A percentile compares a stretch with the other conserved stretches of the same genome.
Evolutionary conservation across 2,888 invertebrate genomes (phyloP).

Genomic region (Cheilosia pagana): DNA sequence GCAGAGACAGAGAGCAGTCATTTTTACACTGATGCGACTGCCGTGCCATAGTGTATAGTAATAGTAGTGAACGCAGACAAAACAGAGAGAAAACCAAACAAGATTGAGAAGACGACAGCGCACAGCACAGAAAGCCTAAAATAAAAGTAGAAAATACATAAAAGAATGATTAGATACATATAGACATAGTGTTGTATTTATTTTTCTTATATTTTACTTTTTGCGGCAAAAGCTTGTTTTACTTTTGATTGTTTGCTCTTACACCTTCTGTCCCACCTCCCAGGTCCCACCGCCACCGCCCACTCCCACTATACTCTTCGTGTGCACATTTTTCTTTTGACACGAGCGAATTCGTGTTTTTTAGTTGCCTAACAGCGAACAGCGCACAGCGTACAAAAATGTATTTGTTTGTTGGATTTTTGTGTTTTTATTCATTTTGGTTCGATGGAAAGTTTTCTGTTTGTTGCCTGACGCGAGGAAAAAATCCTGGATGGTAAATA

Average conservation of each 20-base stretch:
- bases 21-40: not conserved
- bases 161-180: not conserved
- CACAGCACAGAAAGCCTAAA: not conserved
- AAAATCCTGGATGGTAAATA: slow-evolving; percentile 20
- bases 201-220: slow-evolving; percentile 23
- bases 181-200: not conserved
- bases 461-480: not conserved
- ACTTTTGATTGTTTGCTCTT: slow-evolving; percentile 66
- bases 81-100: slow-evolving; percentile 22
- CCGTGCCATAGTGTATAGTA: not conserved
- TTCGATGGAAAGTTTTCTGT: slow-evolving; percentile 37
- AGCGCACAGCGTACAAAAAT: slow-evolving; percentile 33
- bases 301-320: not conserved
- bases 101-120: slow-evolving; percentile 7
- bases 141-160: slow-evolving; percentile 29
- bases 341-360: slow-evolving; percentile 39
- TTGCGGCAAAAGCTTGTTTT: slow-evolving; percentile 62
- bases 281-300: slow-evolving; percentile 23
- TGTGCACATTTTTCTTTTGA: slow-evolving; percentile 24
- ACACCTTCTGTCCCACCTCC: slow-evolving; percentile 37
- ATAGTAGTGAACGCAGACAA: slow-evolving; percentile 32
- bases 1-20: slow-evolving; percentile 38
- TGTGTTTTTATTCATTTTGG: slow-evolving; percentile 3
- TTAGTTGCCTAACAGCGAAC: slow-evolving; percentile 52
- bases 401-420: slow-evolving; percentile 10